phyloP scores from a whole-genome alignment of 1,140 invertebrate genomes.

The Spodoptera frugiperda region DNA sequence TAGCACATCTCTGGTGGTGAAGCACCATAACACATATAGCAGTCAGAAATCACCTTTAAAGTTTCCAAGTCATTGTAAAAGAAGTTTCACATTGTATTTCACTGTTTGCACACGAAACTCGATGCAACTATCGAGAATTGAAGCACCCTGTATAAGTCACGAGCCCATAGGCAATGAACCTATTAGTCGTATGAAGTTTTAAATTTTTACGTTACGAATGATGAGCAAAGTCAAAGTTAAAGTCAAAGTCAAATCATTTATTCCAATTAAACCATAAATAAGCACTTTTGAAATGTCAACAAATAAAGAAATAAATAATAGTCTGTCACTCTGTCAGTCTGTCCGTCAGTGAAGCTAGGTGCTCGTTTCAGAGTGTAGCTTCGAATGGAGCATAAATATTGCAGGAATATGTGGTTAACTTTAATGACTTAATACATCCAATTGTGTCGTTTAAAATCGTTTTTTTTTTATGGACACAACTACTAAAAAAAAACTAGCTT shows the following conservation, averaged over 20 bases:
- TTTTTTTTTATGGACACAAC: too few relatives aligned
- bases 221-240: too few relatives aligned
- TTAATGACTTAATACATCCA: not conserved
- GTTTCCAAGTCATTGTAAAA: conserved; percentile 19
- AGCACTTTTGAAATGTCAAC: too few relatives aligned
- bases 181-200: conserved; percentile 3
- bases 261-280: too few relatives aligned
- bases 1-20: too few relatives aligned
- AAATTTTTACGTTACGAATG: not conserved
- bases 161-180: not conserved
- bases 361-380: too few relatives aligned
- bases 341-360: too few relatives aligned
- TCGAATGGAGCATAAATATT: conserved; percentile 13
- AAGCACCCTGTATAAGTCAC: not conserved
- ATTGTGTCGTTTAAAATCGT: not conserved
- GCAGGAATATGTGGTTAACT: not conserved
- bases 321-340: too few relatives aligned
- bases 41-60: not conserved
- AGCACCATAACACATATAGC: conserved; percentile 17
- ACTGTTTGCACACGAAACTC: conserved; percentile 3
- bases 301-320: too few relatives aligned
- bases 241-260: too few relatives aligned
- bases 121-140: not conserved
- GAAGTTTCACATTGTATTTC: conserved; percentile 12
- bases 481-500: too few relatives aligned